Conservation (phyloP, 64 coral and sea anemone genomes). For the Exaiptasia diaphana region DNA sequence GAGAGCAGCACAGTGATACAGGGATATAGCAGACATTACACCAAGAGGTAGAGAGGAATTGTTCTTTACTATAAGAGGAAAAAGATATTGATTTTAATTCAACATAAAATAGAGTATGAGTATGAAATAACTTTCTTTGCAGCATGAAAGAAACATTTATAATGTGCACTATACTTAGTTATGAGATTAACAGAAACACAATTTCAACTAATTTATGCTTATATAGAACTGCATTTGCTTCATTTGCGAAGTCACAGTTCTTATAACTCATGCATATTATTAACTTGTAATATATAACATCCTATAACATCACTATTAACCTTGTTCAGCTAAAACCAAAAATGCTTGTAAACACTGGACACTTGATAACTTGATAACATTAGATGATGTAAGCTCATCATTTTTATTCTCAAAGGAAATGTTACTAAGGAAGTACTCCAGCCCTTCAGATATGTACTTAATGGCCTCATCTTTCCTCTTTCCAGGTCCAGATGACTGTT, state of each 20-base stretch:
- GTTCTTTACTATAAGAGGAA: not conserved
- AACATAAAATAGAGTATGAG: too few relatives aligned
- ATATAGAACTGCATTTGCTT: too few relatives aligned
- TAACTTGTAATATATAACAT: too few relatives aligned
- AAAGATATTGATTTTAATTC: too few relatives aligned
- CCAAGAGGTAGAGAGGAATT: not conserved
- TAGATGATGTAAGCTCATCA: constrained; percentile 9
- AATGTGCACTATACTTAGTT: too few relatives aligned
- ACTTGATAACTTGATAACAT: constrained; percentile 34
- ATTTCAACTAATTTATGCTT: too few relatives aligned
- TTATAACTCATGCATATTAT: too few relatives aligned
- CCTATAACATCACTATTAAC: constrained; percentile 8
- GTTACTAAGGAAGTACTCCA: constrained; percentile 71
- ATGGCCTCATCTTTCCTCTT: constrained; percentile 68
- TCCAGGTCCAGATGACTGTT: constrained; percentile 37
- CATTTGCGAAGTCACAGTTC: too few relatives aligned
- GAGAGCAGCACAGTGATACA: constrained; percentile 36
- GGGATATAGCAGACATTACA: constrained; percentile 47
- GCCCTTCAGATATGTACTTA: constrained; percentile 69
- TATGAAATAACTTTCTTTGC: too few relatives aligned
- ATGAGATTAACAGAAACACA: too few relatives aligned
- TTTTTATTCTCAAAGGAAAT: constrained; percentile 34
- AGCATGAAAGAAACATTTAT: too few relatives aligned
- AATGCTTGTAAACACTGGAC: constrained; percentile 74
- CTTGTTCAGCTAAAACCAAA: constrained; percentile 40